Percentiles rank a stretch among this genome's conserved stretches.
These are phyloP conservation scores for Melolontha melolontha DNA, from an alignment of 2,888 invertebrate species.

Conservation along the genomic window DNA sequence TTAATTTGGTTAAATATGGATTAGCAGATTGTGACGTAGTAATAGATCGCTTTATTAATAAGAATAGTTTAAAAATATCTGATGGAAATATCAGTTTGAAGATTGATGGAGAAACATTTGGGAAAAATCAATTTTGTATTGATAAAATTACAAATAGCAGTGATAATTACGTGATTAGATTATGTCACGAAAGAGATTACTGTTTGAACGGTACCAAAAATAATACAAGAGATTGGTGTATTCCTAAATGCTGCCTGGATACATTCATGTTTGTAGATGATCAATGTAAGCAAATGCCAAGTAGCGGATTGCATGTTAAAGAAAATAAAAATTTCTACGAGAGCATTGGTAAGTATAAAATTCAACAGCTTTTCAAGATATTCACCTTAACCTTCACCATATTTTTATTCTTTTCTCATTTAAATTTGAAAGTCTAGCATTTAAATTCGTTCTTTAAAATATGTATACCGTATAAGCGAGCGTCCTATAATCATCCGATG, in stretches of 20 bases:
- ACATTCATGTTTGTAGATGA: not conserved
- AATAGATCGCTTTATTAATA: conserved; percentile 9
- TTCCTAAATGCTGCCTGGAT: conserved; percentile 7
- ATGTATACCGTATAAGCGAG: too few relatives aligned
- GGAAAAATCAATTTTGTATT: not conserved
- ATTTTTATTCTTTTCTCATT: too few relatives aligned
- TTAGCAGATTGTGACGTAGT: not conserved
- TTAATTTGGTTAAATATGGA: too few relatives aligned
- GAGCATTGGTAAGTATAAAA: conserved; percentile 11
- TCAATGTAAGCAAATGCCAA: not conserved
- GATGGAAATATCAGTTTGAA: not conserved
- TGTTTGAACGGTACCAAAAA: not conserved
- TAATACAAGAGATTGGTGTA: not conserved
- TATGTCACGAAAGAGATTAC: too few relatives aligned
- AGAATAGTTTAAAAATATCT: not conserved
- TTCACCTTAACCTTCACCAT: too few relatives aligned
- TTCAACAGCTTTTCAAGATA: too few relatives aligned
- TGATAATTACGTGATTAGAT: too few relatives aligned
- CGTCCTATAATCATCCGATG: too few relatives aligned
- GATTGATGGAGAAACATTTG: not conserved
- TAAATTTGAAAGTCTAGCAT: too few relatives aligned
- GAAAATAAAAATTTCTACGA: too few relatives aligned
- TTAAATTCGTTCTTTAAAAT: too few relatives aligned
- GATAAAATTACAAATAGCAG: too few relatives aligned
- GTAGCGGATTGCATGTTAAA: conserved; percentile 1